A percentile compares a stretch with the other conserved stretches of the same genome.
Conservation (phyloP, 2,797 vertebrate genomes). For the Sebastolobus altivelis region DNA sequence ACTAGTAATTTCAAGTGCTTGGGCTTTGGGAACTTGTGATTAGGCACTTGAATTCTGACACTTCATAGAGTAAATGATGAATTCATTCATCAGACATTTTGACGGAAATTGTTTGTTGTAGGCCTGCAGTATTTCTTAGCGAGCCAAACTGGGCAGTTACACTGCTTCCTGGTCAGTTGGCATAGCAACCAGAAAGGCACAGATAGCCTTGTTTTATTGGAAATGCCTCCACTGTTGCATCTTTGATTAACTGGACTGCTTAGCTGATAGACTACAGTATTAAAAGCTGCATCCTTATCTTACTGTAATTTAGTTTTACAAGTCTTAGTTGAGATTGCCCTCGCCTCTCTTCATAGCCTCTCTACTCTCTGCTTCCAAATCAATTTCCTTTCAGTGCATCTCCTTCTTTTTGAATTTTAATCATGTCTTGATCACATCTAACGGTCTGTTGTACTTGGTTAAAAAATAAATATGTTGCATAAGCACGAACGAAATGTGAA, state of each 20-base stretch:
- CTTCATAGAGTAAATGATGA: not conserved
- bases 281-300: not conserved
- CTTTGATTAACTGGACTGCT: slow-evolving; percentile 32
- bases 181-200: slow-evolving; percentile 47
- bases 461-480: not conserved
- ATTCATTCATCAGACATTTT: not conserved
- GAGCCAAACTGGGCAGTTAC: not conserved
- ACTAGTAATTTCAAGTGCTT: not conserved
- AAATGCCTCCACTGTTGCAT: slow-evolving; percentile 36
- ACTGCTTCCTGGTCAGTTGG: slow-evolving; percentile 34
- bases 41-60: not conserved
- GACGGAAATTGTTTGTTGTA: not conserved
- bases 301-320: not conserved
- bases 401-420: not conserved
- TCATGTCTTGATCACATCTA: not conserved
- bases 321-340: not conserved
- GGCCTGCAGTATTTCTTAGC: not conserved
- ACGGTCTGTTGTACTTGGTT: not conserved
- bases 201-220: slow-evolving; percentile 25
- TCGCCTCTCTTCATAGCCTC: not conserved
- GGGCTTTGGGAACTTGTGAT: not conserved
- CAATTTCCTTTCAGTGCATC: not conserved
- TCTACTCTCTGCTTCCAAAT: not conserved
- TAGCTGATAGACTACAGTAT: not conserved
- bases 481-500: not conserved